Conservation (phyloP, 2,113 vertebrate species). For the Holacanthus passer region DNA sequence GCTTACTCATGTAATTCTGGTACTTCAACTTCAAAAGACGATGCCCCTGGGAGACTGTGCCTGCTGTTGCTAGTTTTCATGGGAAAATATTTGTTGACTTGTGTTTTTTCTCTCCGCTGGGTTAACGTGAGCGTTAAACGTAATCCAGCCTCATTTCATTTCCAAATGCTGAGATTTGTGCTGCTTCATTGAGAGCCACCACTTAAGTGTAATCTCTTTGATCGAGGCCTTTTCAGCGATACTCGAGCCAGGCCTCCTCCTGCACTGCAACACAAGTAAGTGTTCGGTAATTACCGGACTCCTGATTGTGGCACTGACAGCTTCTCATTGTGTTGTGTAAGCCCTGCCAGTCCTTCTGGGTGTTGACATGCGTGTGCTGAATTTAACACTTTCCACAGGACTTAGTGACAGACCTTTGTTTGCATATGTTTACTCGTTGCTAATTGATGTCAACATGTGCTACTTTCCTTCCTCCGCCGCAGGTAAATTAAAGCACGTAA, state of each 20-base stretch:
- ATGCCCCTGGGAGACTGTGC: not conserved
- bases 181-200: conserved; percentile 24
- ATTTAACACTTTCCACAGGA: conserved; percentile 69
- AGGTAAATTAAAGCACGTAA: not conserved
- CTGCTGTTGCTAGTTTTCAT: conserved; percentile 3
- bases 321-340: conserved; percentile 57
- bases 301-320: conserved; percentile 66
- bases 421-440: conserved; percentile 78
- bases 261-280: conserved; percentile 29
- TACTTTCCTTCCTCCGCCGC: conserved; percentile 9
- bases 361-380: conserved; percentile 65
- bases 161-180: conserved; percentile 28
- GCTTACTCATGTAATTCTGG: not conserved
- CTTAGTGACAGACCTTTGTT: conserved; percentile 77
- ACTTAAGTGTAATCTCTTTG: conserved; percentile 26
- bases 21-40: not conserved
- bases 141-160: conserved; percentile 30
- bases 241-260: conserved; percentile 25
- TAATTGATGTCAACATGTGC: conserved; percentile 76
- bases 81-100: conserved; percentile 13
- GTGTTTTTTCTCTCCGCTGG: conserved; percentile 7
- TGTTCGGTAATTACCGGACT: conserved; percentile 59
- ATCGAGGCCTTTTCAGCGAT: conserved; percentile 34
- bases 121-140: not conserved
- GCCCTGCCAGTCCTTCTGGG: conserved; percentile 42